Evolutionary conservation across 2,797 vertebrate species (phyloP), one percentile per base, ranked within the genome.

Genomic region (Tamandua tetradactyla): DNA sequence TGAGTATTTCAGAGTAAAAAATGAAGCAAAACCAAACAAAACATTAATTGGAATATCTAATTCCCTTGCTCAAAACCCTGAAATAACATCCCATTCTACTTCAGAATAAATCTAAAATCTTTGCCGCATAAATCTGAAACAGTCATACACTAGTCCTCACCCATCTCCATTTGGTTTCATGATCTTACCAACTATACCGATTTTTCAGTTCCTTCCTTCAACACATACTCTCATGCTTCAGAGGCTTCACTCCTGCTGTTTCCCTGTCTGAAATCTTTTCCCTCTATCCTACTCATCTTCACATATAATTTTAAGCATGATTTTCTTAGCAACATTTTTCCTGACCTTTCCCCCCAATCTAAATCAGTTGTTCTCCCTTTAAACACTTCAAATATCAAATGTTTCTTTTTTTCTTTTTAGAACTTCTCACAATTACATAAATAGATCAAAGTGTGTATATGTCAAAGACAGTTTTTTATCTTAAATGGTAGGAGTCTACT

Each of bases 381-480:
- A 79, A 86, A 87, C 44, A 55, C 42, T 81, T 93, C 57, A 81
- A 87, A 47, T 80, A 44, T 69, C 42, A 69, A 81, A 69, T 75
- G 30, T 30, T 30, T 89, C 69, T 42, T 22, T 35, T 37, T 30
- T 74, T 30, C 35, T 44, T 80, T 64, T 80, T 80, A 79, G 83
- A 11, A 42, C 55, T 47, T 79, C 37, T 66, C 47, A 75, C 12
- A 32, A 40, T 40, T 80, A 32, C 18, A 44, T 37, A 64, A 49
- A 18, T 52, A 52, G 4, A 52, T 52, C 11, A 52, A 52, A 52
- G 17, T 52, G 5, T 52, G 18, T 52, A 18, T 52, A 52, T 18
- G 18, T 52, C 17, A 15, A 15, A 55, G 10, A 57, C 12, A 59
- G 30, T 76, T 87, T 8, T 10, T 2, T 37, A 66, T 42, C 32